A percentile compares a stretch with the other conserved stretches of the same genome.
Conservation (phyloP, 2,888 invertebrate species). For the Sarcophaga caerulescens region DNA sequence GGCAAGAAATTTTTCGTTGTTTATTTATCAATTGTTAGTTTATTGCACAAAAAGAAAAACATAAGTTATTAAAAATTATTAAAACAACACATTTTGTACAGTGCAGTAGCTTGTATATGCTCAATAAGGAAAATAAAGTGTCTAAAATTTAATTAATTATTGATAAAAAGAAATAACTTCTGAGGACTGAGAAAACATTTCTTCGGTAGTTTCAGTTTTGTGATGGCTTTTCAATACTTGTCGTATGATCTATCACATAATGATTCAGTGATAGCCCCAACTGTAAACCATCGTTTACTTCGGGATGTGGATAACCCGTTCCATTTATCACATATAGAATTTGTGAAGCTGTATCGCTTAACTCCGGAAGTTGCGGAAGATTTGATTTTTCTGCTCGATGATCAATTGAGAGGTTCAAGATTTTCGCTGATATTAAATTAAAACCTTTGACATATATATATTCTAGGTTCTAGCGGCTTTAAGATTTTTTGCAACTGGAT, state of each 20-base stretch:
- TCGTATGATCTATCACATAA: background rate
- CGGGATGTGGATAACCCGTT: slow-evolving; percentile 9
- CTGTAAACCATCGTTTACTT: slow-evolving; percentile 7
- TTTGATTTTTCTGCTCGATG: background rate
- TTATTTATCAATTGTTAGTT: too few relatives aligned
- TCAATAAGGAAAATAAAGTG: too few relatives aligned
- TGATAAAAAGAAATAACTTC: too few relatives aligned
- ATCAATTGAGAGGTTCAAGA: background rate
- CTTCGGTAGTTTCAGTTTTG: background rate
- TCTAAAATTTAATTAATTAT: too few relatives aligned
- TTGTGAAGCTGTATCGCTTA: slow-evolving; percentile 18
- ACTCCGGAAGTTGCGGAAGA: slow-evolving; percentile 15
- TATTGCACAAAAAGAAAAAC: too few relatives aligned
- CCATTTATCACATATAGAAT: background rate
- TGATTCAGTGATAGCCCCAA: background rate
- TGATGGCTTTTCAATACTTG: slow-evolving; percentile 4
- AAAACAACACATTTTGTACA: too few relatives aligned
- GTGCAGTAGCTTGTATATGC: too few relatives aligned
- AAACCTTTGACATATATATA: background rate
- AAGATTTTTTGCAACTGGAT: slow-evolving; percentile 18
- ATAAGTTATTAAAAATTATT: too few relatives aligned
- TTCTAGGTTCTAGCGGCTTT: background rate
- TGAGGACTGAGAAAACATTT: too few relatives aligned
- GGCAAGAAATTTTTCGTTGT: too few relatives aligned
- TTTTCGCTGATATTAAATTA: background rate